Conservation (phyloP, 1,140 invertebrate genomes). For the Popillia japonica region DNA sequence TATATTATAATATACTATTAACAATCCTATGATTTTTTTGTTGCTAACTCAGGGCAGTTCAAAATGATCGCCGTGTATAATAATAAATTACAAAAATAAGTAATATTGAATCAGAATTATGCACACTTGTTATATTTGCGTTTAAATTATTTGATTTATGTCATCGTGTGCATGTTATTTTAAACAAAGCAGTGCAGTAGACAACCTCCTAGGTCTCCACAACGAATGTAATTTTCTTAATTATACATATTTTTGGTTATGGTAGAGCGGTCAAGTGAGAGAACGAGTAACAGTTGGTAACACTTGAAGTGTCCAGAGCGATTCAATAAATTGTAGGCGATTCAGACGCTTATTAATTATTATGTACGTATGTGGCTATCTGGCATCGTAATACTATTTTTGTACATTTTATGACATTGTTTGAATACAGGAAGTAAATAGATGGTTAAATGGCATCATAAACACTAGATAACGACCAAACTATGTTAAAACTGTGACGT, state of each 20-base stretch:
- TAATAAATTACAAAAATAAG: too few species aligned
- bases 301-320: conserved; percentile 40
- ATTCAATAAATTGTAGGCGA: conserved; percentile 40
- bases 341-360: conserved; percentile 35
- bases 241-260: conserved; percentile 44
- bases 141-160: not conserved
- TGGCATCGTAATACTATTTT: not conserved
- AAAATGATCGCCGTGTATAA: too few species aligned
- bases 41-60: too few species aligned
- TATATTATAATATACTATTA: too few species aligned
- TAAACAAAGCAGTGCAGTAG: conserved; percentile 9
- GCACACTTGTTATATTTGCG: too few species aligned
- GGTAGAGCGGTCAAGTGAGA: conserved; percentile 37
- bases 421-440: not conserved
- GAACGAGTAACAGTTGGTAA: conserved; percentile 29
- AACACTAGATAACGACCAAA: not conserved
- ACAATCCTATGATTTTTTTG: too few species aligned
- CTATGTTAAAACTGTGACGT: not conserved
- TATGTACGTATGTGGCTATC: not conserved
- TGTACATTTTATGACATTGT: not conserved
- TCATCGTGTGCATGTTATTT: not conserved
- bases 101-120: too few species aligned
- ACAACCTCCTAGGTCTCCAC: not conserved
- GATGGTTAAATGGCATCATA: not conserved
- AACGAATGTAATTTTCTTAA: conserved; percentile 42